Conservation (phyloP, 2,888 invertebrate species). For the Drosophila tanythrix region DNA sequence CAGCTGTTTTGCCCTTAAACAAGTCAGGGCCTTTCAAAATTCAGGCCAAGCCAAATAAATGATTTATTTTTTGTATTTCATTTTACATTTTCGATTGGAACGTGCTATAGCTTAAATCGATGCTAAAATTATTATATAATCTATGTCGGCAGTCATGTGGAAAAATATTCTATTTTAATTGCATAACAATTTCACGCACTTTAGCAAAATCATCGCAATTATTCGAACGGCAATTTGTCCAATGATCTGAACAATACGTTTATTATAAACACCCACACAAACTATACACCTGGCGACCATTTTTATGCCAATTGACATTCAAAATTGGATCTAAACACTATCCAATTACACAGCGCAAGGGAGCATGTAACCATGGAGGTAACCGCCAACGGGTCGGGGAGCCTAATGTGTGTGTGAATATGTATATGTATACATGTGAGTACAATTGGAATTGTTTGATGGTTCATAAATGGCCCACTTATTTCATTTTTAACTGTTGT, state of each 20-base stretch:
- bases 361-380: slow-evolving; percentile 62
- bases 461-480: slow-evolving; percentile 76
- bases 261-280: slow-evolving; percentile 52
- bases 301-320: slow-evolving; percentile 48
- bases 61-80: slow-evolving; percentile 4
- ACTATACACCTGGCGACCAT: slow-evolving; percentile 2
- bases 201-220: slow-evolving; percentile 60
- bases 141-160: slow-evolving; percentile 48
- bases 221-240: slow-evolving; percentile 63
- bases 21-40: slow-evolving; percentile 20
- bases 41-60: slow-evolving; percentile 13
- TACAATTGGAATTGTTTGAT: slow-evolving; percentile 26
- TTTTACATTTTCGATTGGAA: slow-evolving; percentile 17
- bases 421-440: slow-evolving; percentile 1
- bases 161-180: slow-evolving; percentile 74
- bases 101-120: slow-evolving; percentile 30
- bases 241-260: slow-evolving; percentile 71
- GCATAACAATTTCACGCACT: slow-evolving; percentile 75
- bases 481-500: slow-evolving; percentile 56
- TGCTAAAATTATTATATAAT: slow-evolving; percentile 53
- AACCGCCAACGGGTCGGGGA: slow-evolving; percentile 5
- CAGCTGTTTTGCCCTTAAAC: slow-evolving; percentile 41
- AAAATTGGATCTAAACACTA: slow-evolving; percentile 60
- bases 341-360: slow-evolving; percentile 66
- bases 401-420: not conserved